Evolutionary conservation across 2,888 invertebrate species (phyloP), one percentile per base, ranked within the genome.

Genomic region (Panzeria rudis): DNA sequence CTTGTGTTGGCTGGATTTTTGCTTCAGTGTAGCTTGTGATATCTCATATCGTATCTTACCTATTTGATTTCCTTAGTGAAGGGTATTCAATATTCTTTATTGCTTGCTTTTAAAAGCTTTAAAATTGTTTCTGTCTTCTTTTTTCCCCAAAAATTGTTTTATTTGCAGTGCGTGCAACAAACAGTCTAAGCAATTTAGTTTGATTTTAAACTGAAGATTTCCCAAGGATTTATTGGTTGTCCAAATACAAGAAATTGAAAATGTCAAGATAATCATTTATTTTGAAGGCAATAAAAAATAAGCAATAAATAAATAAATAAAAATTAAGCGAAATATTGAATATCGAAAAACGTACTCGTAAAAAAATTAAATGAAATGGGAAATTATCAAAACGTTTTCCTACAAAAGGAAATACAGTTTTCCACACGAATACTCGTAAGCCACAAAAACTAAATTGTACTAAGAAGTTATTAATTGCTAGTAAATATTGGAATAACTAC

Each of bases 221-320:
- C 78, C 71, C 71, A 75, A 85, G 78, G 85, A 85, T 85, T 85
- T 85, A 85, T 85, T 85, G 82, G 85, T 85, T 85, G 82, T 85
- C 66, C 85, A 85, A 85, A 85, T 66, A 82, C 85, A 75, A 85
- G 85, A 85, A 85, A 85, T 82, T 85, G 85, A 85, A 85, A 85
- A 85, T 85, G 85, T 85, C 85, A 85, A 75, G 85, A 85, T 85
- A 82, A 82, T 79, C 52, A 82, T 78, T 82, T 81, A 9, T 50
- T 79, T 71, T 59, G n/a, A n/a, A 52, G 44, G 61, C 54, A 72
- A 79, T 79, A 79, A 69, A 77, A 61, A 25, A 64, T 44, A n/a
- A 44, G 44, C 15, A 44, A 44, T 44, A n/a, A 44, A 15, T 44
- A 15, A 44, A 44, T 44, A 44, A 44, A 44, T 44, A 44, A 15